Evolutionary conservation across 2,888 invertebrate genomes (phyloP).

Genomic region (Onchidella celtica): DNA sequence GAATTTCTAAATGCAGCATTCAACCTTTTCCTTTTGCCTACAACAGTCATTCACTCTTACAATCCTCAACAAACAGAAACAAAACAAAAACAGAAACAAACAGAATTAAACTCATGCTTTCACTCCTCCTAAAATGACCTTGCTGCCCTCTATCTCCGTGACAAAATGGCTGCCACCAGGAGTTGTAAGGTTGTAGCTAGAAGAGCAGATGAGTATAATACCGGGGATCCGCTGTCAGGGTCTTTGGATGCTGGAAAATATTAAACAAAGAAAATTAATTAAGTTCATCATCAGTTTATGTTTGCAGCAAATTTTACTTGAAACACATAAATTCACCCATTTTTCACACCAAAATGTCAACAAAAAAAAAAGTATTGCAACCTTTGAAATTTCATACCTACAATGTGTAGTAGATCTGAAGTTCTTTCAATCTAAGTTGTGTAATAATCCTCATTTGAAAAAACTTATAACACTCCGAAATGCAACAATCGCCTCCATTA

Average conservation of each 20-base stretch:
- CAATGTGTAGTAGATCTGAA: no score
- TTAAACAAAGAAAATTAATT: not conserved
- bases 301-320: no score
- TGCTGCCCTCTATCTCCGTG: slow-evolving; percentile 51
- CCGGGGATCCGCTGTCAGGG: not conserved
- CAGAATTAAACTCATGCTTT: not conserved
- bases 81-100: not conserved
- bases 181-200: slow-evolving; percentile 46
- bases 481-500: no score
- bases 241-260: slow-evolving; percentile 26
- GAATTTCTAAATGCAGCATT: not conserved
- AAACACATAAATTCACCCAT: no score
- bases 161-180: slow-evolving; percentile 22
- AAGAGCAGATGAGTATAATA: slow-evolving; percentile 32
- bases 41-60: slow-evolving; percentile 9
- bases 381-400: no score
- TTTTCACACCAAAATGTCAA: no score
- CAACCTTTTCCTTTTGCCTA: slow-evolving; percentile 28
- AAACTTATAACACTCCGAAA: no score
- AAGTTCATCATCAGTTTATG: not conserved
- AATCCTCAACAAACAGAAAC: not conserved
- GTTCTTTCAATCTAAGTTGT: no score
- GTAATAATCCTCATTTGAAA: no score
- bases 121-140: not conserved
- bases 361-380: no score